phyloP scores from a whole-genome alignment of 2,797 vertebrate species.

The Octomys mimax region DNA sequence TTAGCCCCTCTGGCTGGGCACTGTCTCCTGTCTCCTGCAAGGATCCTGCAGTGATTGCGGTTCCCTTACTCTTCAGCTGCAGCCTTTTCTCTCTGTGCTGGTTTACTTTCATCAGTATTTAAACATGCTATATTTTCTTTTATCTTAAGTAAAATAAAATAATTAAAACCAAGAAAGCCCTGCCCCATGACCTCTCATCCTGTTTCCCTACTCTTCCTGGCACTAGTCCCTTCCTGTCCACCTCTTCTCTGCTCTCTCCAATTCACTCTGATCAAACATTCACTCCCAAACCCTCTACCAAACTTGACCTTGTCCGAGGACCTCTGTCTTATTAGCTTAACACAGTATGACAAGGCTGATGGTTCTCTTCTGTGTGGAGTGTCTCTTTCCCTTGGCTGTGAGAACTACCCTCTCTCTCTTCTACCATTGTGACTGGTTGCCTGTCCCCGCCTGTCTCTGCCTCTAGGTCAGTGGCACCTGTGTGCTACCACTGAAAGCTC shows the following conservation, averaged over 20 bases:
- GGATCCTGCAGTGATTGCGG: not conserved
- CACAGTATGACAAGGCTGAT: accelerated
- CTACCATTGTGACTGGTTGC: not conserved
- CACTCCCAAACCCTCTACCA: not conserved
- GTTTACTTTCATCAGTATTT: not conserved
- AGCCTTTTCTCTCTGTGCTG: not conserved
- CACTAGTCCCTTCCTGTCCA: not conserved
- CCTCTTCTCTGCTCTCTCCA: not conserved
- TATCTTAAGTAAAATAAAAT: constrained; percentile 35
- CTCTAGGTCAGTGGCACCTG: not conserved
- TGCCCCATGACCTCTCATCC: not conserved
- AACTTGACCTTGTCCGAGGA: not conserved
- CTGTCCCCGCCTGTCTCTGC: not conserved
- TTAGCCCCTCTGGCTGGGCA: not conserved
- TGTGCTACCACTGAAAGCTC: not conserved
- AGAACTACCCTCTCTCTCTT: not conserved
- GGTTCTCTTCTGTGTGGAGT: not conserved
- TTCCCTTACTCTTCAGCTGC: not conserved
- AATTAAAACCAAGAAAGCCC: not conserved
- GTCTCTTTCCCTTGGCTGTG: not conserved
- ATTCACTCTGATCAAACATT: too few relatives aligned
- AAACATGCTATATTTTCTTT: not conserved
- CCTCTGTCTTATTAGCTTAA: not conserved
- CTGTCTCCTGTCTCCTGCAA: not conserved
- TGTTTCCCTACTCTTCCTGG: not conserved